Conservation (phyloP, 92 coral and sea anemone species). For the Zoanthus sansibaricus region DNA sequence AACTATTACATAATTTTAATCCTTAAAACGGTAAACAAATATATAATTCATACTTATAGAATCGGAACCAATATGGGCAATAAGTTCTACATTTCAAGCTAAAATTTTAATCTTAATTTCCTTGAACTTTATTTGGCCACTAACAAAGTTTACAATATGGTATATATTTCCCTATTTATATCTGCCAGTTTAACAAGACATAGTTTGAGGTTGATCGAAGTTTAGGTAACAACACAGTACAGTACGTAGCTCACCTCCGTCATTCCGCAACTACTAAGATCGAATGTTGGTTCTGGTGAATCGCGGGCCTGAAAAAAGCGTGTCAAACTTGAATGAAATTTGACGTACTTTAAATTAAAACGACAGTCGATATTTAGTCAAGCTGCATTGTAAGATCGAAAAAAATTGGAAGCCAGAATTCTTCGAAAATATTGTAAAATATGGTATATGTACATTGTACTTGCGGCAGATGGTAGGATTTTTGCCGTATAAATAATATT, state of each 20-base stretch:
- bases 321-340: background rate
- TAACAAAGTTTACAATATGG: too few relatives aligned
- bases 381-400: background rate
- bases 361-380: background rate
- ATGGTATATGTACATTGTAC: background rate
- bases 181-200: background rate
- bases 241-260: constrained; percentile 78
- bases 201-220: background rate
- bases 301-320: constrained; percentile 77
- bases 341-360: background rate
- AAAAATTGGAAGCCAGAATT: background rate
- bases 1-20: too few relatives aligned
- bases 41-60: too few relatives aligned
- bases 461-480: background rate
- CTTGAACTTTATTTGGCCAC: too few relatives aligned
- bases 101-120: too few relatives aligned
- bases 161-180: too few relatives aligned
- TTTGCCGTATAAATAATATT: background rate
- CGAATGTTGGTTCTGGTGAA: constrained; percentile 92
- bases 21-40: too few relatives aligned
- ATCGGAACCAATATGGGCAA: too few relatives aligned
- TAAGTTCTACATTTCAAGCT: too few relatives aligned
- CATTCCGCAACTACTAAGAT: constrained; percentile 87
- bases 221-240: too few relatives aligned
- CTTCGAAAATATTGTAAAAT: background rate